Percentiles rank a stretch among this genome's conserved stretches.
Evolutionary conservation across 2,113 vertebrate genomes (phyloP).

Genomic region (Dipodomys spectabilis): DNA sequence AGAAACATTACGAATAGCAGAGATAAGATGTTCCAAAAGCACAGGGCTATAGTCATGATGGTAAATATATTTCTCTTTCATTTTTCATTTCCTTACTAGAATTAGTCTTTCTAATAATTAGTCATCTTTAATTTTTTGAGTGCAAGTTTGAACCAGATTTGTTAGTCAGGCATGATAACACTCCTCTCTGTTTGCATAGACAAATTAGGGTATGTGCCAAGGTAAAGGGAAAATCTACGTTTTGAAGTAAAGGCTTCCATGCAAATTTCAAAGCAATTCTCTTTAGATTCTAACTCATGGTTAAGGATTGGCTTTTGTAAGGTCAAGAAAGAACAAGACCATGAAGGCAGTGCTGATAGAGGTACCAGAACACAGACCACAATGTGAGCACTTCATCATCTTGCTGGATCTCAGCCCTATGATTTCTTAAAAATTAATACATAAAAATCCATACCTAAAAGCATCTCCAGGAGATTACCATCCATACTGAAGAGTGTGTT

Average conservation of each 20-base stretch:
- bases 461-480: not conserved
- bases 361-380: not conserved
- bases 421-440: not conserved
- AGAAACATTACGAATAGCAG: not conserved
- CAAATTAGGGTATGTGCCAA: not conserved
- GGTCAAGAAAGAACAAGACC: not conserved
- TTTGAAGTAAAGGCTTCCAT: not conserved
- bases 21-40: not conserved
- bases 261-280: not conserved
- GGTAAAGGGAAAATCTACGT: not conserved
- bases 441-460: not conserved
- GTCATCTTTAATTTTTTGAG: not conserved
- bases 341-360: not conserved
- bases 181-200: not conserved
- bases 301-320: not conserved
- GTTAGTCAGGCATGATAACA: not conserved
- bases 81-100: not conserved
- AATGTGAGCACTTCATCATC: not conserved
- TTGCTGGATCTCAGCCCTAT: not conserved
- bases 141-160: not conserved
- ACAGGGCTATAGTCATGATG: not conserved
- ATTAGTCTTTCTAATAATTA: not conserved
- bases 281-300: not conserved
- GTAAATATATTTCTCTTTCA: not conserved
- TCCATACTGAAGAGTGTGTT: not conserved